Conservation (phyloP, 1,140 invertebrate genomes). For the Olivierus martensii region DNA sequence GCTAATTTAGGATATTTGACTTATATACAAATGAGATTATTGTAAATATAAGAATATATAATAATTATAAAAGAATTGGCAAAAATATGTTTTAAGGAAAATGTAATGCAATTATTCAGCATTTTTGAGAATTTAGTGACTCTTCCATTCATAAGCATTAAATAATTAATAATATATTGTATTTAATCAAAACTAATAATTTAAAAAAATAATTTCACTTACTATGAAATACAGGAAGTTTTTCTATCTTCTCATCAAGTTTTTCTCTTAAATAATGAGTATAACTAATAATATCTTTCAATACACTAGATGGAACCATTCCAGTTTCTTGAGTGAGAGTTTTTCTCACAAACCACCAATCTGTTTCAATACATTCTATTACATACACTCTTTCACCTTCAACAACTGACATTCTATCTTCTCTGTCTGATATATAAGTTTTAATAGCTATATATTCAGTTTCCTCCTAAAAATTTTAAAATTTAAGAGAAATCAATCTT, state of each 20-base stretch:
- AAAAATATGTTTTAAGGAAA: too few species aligned
- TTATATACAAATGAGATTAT: too few species aligned
- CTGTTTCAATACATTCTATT: constrained; percentile 48
- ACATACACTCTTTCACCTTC: constrained; percentile 81
- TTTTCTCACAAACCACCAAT: constrained; percentile 88
- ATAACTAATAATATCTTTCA: constrained; percentile 67
- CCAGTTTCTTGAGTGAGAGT: constrained; percentile 77
- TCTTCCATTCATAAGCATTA: too few species aligned
- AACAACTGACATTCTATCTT: constrained; percentile 70
- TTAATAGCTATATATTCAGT: constrained; percentile 45
- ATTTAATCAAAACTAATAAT: too few species aligned
- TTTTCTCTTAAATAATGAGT: constrained; percentile 69
- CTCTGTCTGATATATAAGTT: constrained; percentile 71
- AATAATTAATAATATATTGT: too few species aligned
- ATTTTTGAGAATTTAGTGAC: too few species aligned
- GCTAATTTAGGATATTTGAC: too few species aligned
- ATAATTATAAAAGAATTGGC: too few species aligned
- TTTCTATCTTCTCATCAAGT: constrained; percentile 73
- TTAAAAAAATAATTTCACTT: constrained; percentile 35
- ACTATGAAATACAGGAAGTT: constrained; percentile 77
- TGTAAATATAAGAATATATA: too few species aligned
- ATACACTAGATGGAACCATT: constrained; percentile 76
- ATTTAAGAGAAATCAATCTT: background rate
- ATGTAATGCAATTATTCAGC: too few species aligned
- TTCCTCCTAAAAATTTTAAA: constrained; percentile 8